Conservation (phyloP, 2,797 vertebrate species). For the Pogoniulus pusillus region DNA sequence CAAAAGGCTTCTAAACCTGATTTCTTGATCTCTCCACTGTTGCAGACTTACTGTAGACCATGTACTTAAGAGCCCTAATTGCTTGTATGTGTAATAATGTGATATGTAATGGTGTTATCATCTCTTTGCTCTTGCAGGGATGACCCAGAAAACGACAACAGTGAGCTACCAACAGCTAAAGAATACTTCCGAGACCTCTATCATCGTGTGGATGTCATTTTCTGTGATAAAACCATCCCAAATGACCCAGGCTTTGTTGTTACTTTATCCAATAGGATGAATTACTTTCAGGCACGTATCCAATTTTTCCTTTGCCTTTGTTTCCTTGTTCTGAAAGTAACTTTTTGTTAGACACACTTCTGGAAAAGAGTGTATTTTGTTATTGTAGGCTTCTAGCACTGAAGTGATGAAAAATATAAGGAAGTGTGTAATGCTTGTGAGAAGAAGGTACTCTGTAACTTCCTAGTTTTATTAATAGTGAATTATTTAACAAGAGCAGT, state of each 20-base stretch:
- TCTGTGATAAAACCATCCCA: constrained; percentile 99
- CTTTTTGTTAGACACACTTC: neutral
- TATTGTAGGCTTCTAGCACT: neutral
- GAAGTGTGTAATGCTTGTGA: neutral
- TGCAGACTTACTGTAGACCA: neutral
- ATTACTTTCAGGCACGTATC: constrained; percentile 93
- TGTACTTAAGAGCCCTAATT: neutral
- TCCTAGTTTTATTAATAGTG: neutral
- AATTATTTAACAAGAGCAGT: neutral
- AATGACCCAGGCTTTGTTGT: constrained; percentile 99
- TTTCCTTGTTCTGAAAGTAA: neutral
- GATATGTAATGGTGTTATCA: neutral
- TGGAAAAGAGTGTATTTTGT: neutral
- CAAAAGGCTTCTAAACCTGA: neutral
- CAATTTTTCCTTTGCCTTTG: neutral
- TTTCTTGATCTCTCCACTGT: neutral
- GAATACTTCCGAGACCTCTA: constrained; percentile 99
- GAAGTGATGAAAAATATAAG: neutral
- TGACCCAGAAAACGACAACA: constrained; percentile 96
- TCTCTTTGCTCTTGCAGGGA: constrained; percentile 80
- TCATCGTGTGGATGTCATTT: constrained; percentile 98
- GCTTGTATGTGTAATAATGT: neutral
- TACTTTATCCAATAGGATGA: constrained; percentile 99
- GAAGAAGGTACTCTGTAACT: neutral
- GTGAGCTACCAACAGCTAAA: constrained; percentile 96